These are phyloP conservation scores for Trichogramma evanescens DNA, from an alignment of 2,888 invertebrate species.

Conservation along the genomic window DNA sequence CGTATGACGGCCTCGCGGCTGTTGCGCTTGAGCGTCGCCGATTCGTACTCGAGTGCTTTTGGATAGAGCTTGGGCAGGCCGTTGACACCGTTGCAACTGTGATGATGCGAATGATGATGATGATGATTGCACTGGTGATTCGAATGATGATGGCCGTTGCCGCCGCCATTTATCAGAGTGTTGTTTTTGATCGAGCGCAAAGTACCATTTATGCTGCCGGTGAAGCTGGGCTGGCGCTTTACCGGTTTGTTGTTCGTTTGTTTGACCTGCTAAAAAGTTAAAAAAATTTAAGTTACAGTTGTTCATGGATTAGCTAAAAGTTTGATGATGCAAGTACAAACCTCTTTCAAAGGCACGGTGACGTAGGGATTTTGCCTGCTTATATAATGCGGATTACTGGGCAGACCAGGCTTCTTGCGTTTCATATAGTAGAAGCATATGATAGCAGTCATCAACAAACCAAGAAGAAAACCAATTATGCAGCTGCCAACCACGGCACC, in stretches of 20 bases:
- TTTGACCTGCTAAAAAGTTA: slow-evolving; percentile 19
- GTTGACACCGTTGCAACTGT: too few species aligned
- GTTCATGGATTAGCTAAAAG: not conserved
- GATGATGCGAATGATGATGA: too few species aligned
- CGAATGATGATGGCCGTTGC: slow-evolving; percentile 38
- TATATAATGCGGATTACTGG: slow-evolving; percentile 75
- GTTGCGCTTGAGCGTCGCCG: slow-evolving; percentile 68
- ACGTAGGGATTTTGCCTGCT: slow-evolving; percentile 80
- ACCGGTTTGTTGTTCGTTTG: slow-evolving; percentile 34
- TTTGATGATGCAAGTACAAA: slow-evolving; percentile 37
- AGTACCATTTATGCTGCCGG: slow-evolving; percentile 53
- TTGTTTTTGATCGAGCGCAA: slow-evolving; percentile 53
- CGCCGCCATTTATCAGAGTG: slow-evolving; percentile 46
- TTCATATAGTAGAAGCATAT: slow-evolving; percentile 50
- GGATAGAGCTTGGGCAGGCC: slow-evolving; percentile 57
- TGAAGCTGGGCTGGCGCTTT: slow-evolving; percentile 68
- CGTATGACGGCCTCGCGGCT: slow-evolving; percentile 58
- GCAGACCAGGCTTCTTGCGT: slow-evolving; percentile 54
- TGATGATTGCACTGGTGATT: too few species aligned
- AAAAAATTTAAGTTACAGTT: not conserved
- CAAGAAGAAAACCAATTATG: slow-evolving; percentile 48
- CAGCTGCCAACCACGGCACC: slow-evolving; percentile 49
- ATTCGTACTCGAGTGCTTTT: slow-evolving; percentile 70
- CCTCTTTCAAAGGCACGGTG: slow-evolving; percentile 73
- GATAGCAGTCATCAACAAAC: slow-evolving; percentile 42